phyloP scores from a whole-genome alignment of 2,797 vertebrate genomes.

The Macropus fuliginosus region DNA sequence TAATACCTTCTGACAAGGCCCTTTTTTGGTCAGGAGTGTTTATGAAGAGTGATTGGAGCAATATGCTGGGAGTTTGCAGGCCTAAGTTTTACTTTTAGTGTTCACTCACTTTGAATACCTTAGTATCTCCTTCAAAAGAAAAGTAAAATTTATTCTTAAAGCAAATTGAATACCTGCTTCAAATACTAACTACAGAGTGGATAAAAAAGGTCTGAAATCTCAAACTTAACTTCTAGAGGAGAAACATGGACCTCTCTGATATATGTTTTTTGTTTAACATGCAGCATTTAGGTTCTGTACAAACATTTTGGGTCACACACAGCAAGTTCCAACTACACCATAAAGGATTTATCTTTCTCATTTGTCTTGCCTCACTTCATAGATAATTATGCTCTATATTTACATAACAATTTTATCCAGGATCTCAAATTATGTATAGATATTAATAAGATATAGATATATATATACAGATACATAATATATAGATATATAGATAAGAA shows the following conservation, averaged over 20 bases:
- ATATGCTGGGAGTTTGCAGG: conserved; percentile 27
- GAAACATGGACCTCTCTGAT: not conserved
- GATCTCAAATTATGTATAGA: conserved; percentile 79
- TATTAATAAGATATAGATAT: conserved; percentile 48
- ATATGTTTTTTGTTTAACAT: not conserved
- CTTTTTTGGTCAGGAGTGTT: not conserved
- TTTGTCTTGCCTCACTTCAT: conserved; percentile 74
- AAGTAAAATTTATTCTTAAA: conserved; percentile 28
- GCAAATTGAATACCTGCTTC: conserved; percentile 39
- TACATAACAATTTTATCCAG: conserved; percentile 77
- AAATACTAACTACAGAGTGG: conserved; percentile 50
- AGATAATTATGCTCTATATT: conserved; percentile 79
- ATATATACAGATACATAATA: no score
- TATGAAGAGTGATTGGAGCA: not conserved
- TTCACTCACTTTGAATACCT: not conserved
- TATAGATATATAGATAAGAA: no score
- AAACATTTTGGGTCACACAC: conserved; percentile 74
- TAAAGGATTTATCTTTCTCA: conserved; percentile 76
- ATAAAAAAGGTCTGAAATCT: conserved; percentile 3
- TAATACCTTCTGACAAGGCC: not conserved
- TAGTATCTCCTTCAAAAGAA: conserved; percentile 44
- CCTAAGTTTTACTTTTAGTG: conserved; percentile 8
- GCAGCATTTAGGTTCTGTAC: conserved; percentile 48
- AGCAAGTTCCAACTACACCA: conserved; percentile 75
- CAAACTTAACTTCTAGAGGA: conserved; percentile 25